phyloP scores from a whole-genome alignment of 2,888 invertebrate species.

The Gerris lacustris region DNA sequence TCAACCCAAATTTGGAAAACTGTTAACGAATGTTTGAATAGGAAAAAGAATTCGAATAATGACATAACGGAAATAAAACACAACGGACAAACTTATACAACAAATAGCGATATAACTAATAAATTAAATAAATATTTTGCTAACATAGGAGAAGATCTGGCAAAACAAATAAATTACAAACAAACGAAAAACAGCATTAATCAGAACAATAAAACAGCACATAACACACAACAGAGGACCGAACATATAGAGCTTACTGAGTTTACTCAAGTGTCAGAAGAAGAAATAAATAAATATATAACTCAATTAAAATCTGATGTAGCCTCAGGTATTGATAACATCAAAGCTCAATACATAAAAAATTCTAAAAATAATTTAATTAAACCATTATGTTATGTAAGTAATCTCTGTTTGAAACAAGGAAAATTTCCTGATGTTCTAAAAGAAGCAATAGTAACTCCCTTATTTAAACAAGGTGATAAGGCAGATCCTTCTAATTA shows the following conservation, averaged over 20 bases:
- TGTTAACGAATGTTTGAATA: neutral
- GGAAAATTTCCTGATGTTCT: neutral
- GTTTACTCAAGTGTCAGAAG: neutral
- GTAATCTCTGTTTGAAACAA: neutral
- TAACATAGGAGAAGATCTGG: neutral
- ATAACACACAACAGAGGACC: neutral
- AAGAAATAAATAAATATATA: neutral
- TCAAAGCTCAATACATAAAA: neutral
- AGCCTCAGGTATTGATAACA: neutral
- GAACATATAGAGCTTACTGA: neutral
- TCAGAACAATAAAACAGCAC: neutral
- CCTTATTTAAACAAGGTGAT: neutral
- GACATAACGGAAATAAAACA: neutral
- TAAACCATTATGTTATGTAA: constrained; percentile 1
- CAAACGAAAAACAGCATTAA: neutral
- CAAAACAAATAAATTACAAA: neutral
- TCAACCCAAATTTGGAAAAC: neutral
- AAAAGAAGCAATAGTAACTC: neutral
- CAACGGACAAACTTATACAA: neutral
- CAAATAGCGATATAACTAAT: neutral
- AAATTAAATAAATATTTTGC: neutral
- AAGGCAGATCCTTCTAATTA: neutral
- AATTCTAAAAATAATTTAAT: neutral
- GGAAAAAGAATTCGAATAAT: neutral
- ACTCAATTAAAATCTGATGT: neutral